Percentiles rank a stretch among this genome's conserved stretches.
Evolutionary conservation across 2,797 vertebrate genomes (phyloP).

Genomic region (Cryptoblepharus egeriae): DNA sequence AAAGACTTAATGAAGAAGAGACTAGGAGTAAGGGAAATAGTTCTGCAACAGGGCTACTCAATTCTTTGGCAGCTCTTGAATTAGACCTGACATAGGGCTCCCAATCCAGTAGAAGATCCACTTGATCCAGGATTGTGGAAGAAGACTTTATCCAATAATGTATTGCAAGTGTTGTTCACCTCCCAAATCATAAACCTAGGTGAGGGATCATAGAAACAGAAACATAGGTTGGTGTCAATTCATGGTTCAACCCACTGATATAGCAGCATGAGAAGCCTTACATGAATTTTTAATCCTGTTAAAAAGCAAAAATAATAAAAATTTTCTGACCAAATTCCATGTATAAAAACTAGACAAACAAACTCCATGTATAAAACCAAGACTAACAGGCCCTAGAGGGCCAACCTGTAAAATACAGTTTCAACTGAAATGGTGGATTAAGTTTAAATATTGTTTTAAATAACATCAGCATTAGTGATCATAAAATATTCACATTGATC

Average conservation of each 20-base stretch:
- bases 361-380: conserved; percentile 68
- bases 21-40: too few relatives aligned
- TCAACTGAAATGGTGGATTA: conserved; percentile 29
- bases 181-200: neutral
- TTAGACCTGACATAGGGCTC: too few relatives aligned
- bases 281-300: conserved; percentile 60
- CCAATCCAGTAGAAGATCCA: too few relatives aligned
- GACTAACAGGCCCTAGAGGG: conserved; percentile 66
- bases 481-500: conserved; percentile 28
- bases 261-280: conserved; percentile 13
- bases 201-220: neutral
- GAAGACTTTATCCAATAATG: neutral
- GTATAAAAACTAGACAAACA: conserved; percentile 64
- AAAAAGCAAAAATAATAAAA: conserved; percentile 59
- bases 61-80: too few relatives aligned
- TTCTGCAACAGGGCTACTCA: too few relatives aligned
- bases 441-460: conserved; percentile 37
- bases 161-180: neutral
- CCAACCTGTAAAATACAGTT: conserved; percentile 70
- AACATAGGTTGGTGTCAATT: neutral
- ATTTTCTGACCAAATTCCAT: conserved; percentile 62
- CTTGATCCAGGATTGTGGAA: neutral
- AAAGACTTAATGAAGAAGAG: too few relatives aligned
- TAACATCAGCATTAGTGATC: conserved; percentile 28
- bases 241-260: conserved; percentile 43